A percentile compares a stretch with the other conserved stretches of the same genome.
Conservation (phyloP, 2,113 vertebrate genomes). For the Holacanthus passer region DNA sequence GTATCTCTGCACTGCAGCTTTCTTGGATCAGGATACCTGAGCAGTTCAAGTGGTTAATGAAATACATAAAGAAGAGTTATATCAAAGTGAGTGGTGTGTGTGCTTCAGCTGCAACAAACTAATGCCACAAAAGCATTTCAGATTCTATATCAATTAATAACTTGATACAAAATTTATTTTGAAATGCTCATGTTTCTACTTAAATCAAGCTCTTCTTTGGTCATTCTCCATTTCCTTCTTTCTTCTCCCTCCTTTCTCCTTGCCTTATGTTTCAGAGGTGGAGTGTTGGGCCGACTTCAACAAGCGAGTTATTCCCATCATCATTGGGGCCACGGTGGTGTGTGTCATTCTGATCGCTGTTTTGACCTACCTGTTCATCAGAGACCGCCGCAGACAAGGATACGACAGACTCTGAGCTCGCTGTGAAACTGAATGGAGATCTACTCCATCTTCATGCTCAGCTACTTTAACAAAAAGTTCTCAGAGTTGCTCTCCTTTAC, state of each 20-base stretch:
- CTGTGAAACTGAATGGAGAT: not conserved
- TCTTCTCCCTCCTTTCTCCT: not conserved
- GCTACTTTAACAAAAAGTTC: not conserved
- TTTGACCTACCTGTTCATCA: constrained; percentile 83
- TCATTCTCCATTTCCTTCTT: not conserved
- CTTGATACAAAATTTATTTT: no score
- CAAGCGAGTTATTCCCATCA: constrained; percentile 80
- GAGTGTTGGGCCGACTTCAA: constrained; percentile 89
- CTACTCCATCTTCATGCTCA: not conserved
- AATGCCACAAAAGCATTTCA: not conserved
- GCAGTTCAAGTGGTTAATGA: not conserved
- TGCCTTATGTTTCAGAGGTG: constrained; percentile 83
- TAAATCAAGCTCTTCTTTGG: not conserved
- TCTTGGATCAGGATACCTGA: not conserved
- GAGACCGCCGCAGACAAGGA: constrained; percentile 79
- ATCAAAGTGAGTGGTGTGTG: not conserved
- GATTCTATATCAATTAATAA: not conserved
- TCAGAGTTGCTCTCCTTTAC: no score
- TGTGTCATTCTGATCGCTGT: constrained; percentile 83
- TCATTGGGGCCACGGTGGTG: constrained; percentile 79
- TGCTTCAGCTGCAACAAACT: not conserved
- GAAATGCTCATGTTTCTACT: no score
- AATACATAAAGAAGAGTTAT: not conserved
- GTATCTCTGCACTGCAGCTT: not conserved
- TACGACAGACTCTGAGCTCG: constrained; percentile 81